Evolutionary conservation across 2,797 vertebrate genomes (phyloP), one percentile per base, ranked within the genome.

Genomic region (Muscicapa striata): DNA sequence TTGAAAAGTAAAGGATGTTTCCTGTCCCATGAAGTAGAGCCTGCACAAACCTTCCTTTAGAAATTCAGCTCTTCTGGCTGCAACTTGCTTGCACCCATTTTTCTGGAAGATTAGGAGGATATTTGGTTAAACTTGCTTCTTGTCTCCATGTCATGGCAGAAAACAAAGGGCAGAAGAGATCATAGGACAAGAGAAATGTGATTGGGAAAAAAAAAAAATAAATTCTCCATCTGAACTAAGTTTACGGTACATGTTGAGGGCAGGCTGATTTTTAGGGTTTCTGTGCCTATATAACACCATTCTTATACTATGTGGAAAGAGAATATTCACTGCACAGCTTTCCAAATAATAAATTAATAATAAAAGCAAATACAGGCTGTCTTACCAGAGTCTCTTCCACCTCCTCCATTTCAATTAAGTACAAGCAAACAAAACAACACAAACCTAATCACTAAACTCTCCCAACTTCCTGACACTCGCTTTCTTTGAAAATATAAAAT

Each of bases 381-480:
- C 72, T 23, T n/a, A 34, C 7, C 10, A 21, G 5, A 70, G 34
- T 36, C 13, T 36, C 38, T 64, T 63, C 41, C 46, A 61, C 9
- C 5, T 67, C 68, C 63, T 55, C 13, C 12, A 48, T 87, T 92
- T 45, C 20, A 38, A 51, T n/a, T 43, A 43, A 40, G 52, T 51
- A 5, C 1, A 24, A 38, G 1, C 4, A 70, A 69, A 36, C 2
- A 32, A 70, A 72, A 0, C 5, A 72, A 1, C 4, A 14, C 7
- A 46, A 54, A 40, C 4, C 10, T 4, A 69, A 49, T 30, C 8
- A 49, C 4, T 4, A 36, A 64, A 29, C 5, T 4, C 1, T 7
- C 11, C 5, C n/a, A 29, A 24, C 2, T 32, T 69, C 45, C 18
- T 18, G 5, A 66, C 13, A 10, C 13, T 36, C 7, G 1, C 3